These are phyloP conservation scores for Thunnus thynnus DNA, from an alignment of 2,113 vertebrate species.

Conservation along the genomic window DNA sequence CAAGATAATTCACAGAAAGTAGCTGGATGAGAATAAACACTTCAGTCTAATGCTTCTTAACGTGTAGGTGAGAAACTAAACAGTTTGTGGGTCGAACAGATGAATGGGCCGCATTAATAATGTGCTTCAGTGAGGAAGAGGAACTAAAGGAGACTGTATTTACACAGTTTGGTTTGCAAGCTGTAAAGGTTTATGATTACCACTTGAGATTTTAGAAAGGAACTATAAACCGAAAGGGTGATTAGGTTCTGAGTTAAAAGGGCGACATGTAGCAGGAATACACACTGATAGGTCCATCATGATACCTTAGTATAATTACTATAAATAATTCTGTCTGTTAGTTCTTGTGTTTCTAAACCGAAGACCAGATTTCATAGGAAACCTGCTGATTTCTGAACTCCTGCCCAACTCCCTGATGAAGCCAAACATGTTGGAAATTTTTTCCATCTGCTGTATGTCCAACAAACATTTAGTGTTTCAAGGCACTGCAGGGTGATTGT, in stretches of 20 bases:
- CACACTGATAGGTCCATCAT: neutral
- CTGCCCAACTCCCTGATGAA: no score
- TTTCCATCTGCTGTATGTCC: no score
- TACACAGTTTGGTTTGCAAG: neutral
- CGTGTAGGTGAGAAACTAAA: constrained; percentile 6
- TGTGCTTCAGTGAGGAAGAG: neutral
- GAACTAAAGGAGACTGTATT: neutral
- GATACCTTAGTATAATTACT: neutral
- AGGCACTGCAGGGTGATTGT: no score
- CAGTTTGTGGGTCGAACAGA: neutral
- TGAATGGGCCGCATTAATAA: neutral
- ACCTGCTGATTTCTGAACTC: neutral
- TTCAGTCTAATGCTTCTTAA: neutral
- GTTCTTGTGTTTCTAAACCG: neutral
- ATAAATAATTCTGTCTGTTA: neutral
- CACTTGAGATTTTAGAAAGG: neutral
- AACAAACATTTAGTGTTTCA: no score
- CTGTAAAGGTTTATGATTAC: neutral
- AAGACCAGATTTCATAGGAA: neutral
- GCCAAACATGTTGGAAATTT: no score
- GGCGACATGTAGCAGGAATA: neutral
- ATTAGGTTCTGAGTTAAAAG: neutral
- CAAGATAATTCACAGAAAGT: neutral
- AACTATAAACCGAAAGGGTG: neutral
- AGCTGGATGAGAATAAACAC: constrained; percentile 1